Conservation (phyloP, 2,113 vertebrate genomes). For the Smithornis capensis region DNA sequence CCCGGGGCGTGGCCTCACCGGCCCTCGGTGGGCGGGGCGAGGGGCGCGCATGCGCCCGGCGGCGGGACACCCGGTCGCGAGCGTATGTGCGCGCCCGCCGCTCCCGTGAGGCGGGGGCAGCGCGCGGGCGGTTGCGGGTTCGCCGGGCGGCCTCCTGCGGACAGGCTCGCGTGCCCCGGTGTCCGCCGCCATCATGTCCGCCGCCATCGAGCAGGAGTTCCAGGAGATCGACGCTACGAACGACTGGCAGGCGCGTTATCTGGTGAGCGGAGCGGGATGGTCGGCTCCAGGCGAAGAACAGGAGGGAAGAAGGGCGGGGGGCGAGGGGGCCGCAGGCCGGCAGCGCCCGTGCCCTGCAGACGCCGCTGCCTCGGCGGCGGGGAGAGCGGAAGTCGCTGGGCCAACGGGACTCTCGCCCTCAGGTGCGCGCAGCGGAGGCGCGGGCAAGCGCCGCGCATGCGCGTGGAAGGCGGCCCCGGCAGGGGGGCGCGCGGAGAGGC, state of each 20-base stretch:
- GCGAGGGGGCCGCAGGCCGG: not conserved
- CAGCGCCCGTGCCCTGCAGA: not conserved
- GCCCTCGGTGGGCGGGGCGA: not conserved
- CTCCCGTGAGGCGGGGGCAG: not conserved
- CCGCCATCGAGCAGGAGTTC: constrained; percentile 82
- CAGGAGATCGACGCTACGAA: constrained; percentile 83
- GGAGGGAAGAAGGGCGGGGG: not conserved
- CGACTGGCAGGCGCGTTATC: constrained; percentile 88
- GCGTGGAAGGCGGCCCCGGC: not conserved
- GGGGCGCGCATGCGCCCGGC: constrained; percentile 57
- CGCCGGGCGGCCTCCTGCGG: not conserved
- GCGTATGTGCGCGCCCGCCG: not conserved
- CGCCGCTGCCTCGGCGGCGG: not conserved
- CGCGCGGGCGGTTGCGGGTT: constrained; percentile 13
- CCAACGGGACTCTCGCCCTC: not conserved
- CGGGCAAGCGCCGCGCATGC: not conserved
- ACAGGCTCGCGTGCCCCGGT: not conserved
- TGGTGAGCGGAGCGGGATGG: constrained; percentile 77
- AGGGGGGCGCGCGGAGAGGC: too few species aligned
- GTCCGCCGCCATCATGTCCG: constrained; percentile 47
- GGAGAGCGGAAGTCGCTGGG: constrained; percentile 41
- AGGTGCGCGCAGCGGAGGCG: constrained; percentile 10
- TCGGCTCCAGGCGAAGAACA: not conserved
- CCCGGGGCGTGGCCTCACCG: not conserved
- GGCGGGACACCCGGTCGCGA: not conserved